phyloP scores from a whole-genome alignment of 2,113 vertebrate genomes.

The Eptesicus fuscus region DNA sequence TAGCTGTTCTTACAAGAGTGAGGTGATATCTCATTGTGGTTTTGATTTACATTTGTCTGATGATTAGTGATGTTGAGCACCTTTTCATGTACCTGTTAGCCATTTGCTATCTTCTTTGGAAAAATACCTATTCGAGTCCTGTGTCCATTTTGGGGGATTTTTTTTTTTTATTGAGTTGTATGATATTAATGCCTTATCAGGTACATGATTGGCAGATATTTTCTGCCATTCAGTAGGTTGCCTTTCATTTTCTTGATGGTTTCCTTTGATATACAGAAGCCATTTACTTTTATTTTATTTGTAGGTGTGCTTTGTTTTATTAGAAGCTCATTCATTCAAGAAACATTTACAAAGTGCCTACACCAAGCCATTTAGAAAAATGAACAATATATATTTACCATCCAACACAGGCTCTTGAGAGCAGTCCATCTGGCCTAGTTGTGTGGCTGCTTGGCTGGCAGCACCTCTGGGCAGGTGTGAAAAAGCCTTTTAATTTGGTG shows the following conservation, averaged over 20 bases:
- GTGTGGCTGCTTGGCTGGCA: background rate
- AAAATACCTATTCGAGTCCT: background rate
- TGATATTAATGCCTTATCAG: background rate
- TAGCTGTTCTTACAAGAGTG: background rate
- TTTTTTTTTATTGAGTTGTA: background rate
- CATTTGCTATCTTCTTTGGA: background rate
- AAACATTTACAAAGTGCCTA: conserved; percentile 51
- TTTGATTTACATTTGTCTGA: background rate
- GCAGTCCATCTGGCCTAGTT: background rate
- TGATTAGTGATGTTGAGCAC: background rate
- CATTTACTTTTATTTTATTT: no score
- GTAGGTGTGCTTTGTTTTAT: background rate
- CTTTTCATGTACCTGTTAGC: background rate
- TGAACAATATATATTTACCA: background rate
- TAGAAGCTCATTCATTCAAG: conserved; percentile 47
- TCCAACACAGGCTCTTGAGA: background rate
- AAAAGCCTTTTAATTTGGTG: background rate
- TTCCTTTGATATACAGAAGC: background rate
- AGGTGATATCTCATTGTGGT: background rate
- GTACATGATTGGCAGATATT: background rate
- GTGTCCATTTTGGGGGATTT: background rate
- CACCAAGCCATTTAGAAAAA: conserved; percentile 28
- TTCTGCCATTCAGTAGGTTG: background rate
- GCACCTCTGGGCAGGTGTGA: background rate
- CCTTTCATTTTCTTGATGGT: background rate